A percentile compares a stretch with the other conserved stretches of the same genome.
phyloP scores from a whole-genome alignment of 2,797 vertebrate species.

The Rhinatrema bivittatum region DNA sequence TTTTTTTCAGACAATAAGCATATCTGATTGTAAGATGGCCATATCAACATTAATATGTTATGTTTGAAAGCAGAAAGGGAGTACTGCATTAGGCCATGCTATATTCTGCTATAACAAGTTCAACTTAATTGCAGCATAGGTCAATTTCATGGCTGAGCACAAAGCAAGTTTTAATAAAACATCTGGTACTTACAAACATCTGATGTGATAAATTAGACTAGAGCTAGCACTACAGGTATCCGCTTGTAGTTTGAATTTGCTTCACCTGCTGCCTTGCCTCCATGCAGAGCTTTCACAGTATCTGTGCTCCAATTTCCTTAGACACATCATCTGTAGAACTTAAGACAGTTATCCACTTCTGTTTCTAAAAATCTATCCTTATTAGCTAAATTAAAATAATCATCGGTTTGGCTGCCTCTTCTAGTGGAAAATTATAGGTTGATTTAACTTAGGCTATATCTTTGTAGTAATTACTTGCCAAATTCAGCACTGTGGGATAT shows the following conservation, averaged over 20 bases:
- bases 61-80: no score
- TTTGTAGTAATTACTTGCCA: not conserved
- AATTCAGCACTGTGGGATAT: not conserved
- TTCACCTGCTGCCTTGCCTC: not conserved
- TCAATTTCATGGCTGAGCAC: no score
- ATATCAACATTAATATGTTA: no score
- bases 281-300: not conserved
- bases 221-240: not conserved
- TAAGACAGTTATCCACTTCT: not conserved
- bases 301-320: not conserved
- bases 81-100: no score
- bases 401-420: no score
- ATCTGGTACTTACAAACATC: no score
- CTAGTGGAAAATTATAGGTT: no score
- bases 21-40: no score
- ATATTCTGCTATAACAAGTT: no score
- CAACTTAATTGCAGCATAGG: no score
- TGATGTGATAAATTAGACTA: constrained; percentile 2
- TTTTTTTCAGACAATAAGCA: no score
- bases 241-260: not conserved
- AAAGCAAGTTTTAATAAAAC: no score
- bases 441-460: not conserved
- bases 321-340: not conserved
- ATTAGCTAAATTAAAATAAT: not conserved
- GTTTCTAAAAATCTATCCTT: not conserved